Evolutionary conservation across 92 coral and sea anemone species (phyloP), one percentile per base, ranked within the genome.

Genomic region (Phenganax marumi): DNA sequence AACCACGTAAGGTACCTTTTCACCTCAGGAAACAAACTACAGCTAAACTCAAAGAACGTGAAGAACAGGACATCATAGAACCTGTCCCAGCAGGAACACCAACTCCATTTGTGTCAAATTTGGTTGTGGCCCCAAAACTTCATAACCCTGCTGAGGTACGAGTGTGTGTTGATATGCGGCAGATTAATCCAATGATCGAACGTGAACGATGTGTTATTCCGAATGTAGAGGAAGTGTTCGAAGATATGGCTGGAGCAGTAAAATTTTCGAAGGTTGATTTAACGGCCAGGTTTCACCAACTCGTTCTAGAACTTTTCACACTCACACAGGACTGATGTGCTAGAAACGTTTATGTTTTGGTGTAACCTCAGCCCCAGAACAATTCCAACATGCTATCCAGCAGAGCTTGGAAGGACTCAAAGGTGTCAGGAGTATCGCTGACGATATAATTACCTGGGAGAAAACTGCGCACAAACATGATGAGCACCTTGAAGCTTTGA

Each of bases 391-490:
- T 50, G 86, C 80, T 76, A 72, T 58, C 33, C 66, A 72, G 62
- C 70, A 82, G 55, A 56, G 60, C 10, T 60, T 88, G 75, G 88
- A 78, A 84, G 58, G 89, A 70, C 76, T 85, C 75, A 57, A 84
- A 77, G 86, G 80, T 69, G 84, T 84, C 52, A 81, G 91, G 61
- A 26, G 80, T 80, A 81, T 81, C 24, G 85, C 73, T 57, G 58
- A 63, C 49, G 57, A 79, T 64, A 79, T 79, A 46, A 79, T 79
- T 60, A 56, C 69, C 52, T 70, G 79, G 79, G 85, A 78, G 18
- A 70, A 16, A 22, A 66, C 68, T 47, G 78, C 52, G 78, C 54
- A 81, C 14, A 79, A 81, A 81, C 85, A 81, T 70, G 85, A 81
- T 52, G 49, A 55, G 52, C 79, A 74, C 43, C 65, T 81, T 17